Conservation (phyloP, 2,888 invertebrate genomes). For the Pycnomerus fuliginosus region DNA sequence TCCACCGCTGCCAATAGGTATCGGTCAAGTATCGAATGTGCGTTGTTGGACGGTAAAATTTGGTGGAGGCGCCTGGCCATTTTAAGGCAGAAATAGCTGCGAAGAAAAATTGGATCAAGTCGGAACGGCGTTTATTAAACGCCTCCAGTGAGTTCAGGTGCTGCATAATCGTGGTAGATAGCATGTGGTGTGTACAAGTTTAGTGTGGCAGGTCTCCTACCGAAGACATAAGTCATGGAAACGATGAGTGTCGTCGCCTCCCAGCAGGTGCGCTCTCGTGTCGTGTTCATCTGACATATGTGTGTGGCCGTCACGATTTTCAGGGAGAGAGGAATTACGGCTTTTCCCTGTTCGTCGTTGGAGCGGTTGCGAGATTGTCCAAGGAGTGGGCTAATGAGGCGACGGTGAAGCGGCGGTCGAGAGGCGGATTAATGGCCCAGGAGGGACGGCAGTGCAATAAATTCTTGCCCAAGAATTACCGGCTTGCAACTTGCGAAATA, state of each 20-base stretch:
- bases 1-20: no score
- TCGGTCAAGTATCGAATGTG: no score
- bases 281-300: constrained; percentile 45
- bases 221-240: constrained; percentile 37
- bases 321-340: constrained; percentile 25
- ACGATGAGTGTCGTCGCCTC: constrained; percentile 44
- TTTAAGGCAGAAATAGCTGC: no score
- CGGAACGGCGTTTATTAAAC: no score
- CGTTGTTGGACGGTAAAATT: no score
- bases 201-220: constrained; percentile 7
- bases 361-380: constrained; percentile 11
- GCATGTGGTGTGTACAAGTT: constrained; percentile 5
- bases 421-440: constrained; percentile 51
- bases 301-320: constrained; percentile 44
- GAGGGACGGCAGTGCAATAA: constrained; percentile 59
- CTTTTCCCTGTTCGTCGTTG: constrained; percentile 11
- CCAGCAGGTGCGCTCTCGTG: constrained; percentile 43
- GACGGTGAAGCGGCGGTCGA: constrained; percentile 40
- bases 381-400: constrained; percentile 15
- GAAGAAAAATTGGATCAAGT: no score
- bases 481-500: constrained; percentile 62
- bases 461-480: constrained; percentile 61
- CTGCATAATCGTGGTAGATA: no score
- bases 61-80: no score
- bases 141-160: no score